Evolutionary conservation across 1,140 invertebrate genomes (phyloP), one percentile per base, ranked within the genome.

Genomic region (Stenopsyche tienmushanensis): DNA sequence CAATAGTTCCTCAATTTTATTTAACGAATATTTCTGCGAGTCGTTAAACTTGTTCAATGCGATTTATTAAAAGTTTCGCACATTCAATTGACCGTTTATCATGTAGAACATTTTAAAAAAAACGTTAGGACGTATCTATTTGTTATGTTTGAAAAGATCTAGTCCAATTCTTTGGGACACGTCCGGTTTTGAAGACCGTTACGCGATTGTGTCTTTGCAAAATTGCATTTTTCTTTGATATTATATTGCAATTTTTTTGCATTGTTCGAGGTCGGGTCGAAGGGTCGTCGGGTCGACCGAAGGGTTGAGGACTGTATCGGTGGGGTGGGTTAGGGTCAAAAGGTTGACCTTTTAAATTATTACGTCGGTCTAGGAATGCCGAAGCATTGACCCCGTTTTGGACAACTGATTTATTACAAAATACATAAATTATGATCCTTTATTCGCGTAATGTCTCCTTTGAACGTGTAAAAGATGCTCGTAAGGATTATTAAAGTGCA

Each of bases 331-430:
- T 15, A 15, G 60, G 60, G 29, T 63, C 65, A 41, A 67, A 67
- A 44, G 59, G 53, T 58, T 47, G 65, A 67, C 65, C 65, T 45
- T 67, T 62, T 55, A 45, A 57, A 62, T 67, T 67, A 50, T 63
- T 57, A 15, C 39, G 20, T 29, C 25, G 49, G 10, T 55, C 54
- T 10, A 29, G 55, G 26, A 53, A 57, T 64, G 50, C 34, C 52
- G 29, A 10, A 57, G 57, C 24, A 62, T 62, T 67, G 65, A 67
- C 65, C 65, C 59, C 39, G 15, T 54, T 53, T 53, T 15, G 26
- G 53, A 57, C 57, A n/a, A 42, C 15, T 44, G 41, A 60, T 60
- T 44, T 60, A 60, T 47, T 25, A 47, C 57, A 29, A 47, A 60
- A 47, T 44, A 47, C 57, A 60, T 60, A 60, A 60, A 60, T 60